These are phyloP conservation scores for Anthoscopus minutus DNA, from an alignment of 2,113 vertebrate genomes.

Conservation along the genomic window DNA sequence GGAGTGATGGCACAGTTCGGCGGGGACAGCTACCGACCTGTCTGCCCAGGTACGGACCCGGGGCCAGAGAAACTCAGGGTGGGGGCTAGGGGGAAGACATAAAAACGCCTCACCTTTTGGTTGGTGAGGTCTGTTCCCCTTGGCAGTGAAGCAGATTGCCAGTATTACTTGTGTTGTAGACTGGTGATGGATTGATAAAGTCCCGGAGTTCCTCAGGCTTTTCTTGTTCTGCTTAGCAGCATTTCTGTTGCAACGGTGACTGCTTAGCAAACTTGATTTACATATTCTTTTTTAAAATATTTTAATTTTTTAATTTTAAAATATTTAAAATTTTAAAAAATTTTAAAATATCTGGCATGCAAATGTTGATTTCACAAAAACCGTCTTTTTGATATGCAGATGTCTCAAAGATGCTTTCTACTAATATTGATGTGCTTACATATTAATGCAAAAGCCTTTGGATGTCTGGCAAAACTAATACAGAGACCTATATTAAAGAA, in stretches of 20 bases:
- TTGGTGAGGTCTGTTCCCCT: background rate
- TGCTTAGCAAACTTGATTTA: background rate
- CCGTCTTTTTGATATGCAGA: background rate
- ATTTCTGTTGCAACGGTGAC: background rate
- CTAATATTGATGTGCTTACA: background rate
- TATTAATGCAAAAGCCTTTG: background rate
- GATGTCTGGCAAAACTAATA: background rate
- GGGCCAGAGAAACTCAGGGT: accelerated
- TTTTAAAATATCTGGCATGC: background rate
- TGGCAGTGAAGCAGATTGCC: background rate
- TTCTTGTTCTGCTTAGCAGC: background rate
- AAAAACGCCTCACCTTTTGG: background rate
- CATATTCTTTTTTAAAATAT: background rate
- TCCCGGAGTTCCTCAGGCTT: background rate
- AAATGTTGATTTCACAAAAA: background rate
- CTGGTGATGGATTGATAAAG: background rate
- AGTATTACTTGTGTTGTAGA: background rate
- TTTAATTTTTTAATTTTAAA: no score
- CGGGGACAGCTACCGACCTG: constrained; percentile 91
- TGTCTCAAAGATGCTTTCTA: background rate
- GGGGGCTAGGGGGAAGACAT: accelerated
- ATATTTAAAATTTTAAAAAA: no score
- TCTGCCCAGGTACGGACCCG: constrained; percentile 82
- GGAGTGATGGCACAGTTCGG: constrained; percentile 97
- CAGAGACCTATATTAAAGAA: background rate